Evolutionary conservation across 2,888 invertebrate genomes (phyloP), one percentile per base, ranked within the genome.

Genomic region (Eupithecia centaureata): DNA sequence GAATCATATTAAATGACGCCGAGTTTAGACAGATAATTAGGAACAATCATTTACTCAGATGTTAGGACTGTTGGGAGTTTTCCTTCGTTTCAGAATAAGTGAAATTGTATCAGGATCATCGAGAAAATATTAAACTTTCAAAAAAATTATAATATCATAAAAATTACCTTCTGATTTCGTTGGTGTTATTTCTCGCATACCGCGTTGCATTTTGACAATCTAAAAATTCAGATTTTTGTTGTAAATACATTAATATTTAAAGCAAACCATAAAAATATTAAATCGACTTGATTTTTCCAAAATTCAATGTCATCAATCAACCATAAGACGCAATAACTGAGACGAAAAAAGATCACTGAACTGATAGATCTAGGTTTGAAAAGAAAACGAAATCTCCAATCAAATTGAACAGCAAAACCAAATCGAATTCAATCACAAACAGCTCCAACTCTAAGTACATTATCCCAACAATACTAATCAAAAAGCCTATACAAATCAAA

Each of bases 131-230:
- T 42, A 10, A 18, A 42, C 2, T 5, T 38, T 38, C 2, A n/a
- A 38, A 38, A 5, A 18, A 42, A 18, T 42, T n/a, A n/a, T n/a
- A n/a, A n/a, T n/a, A n/a, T n/a, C n/a, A n/a, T n/a, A n/a, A n/a
- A n/a, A 30, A 2, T 56, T 64, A 64, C 64, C 64, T 64, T 64
- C 64, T 18, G 28, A 33, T 61, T 70, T 65, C 0, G 38, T 27
- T 10, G 66, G 47, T 30, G 65, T 18, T 25, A 27, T 32, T 10
- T 70, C 63, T 58, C 63, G 47, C 0, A 42, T 25, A 33, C 52
- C 70, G 5, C 70, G 70, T 54, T 61, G 66, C 70, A 70, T 70
- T 61, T 58, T 63, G 10, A 4, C 0, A 52, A 57, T 57, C 57
- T 57, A 57, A 22, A 57, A 57, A n/a, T 4, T 5, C 25, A 30